Evolutionary conservation across 2,888 invertebrate species (phyloP).

Genomic region (Perithous albicinctus): DNA sequence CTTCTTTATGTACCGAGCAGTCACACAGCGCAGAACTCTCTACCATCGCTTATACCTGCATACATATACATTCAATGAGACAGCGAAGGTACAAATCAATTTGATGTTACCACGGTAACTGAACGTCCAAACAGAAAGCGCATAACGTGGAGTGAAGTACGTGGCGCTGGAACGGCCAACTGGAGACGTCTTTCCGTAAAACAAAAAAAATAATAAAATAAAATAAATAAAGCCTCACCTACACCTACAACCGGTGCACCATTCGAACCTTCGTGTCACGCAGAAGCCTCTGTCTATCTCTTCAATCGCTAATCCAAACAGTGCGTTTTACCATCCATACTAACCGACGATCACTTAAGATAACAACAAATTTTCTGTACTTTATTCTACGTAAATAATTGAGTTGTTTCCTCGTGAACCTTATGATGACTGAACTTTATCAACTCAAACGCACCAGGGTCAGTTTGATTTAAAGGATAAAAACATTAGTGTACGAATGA

Average conservation of each 20-base stretch:
- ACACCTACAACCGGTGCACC: neutral
- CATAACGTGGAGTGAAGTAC: constrained; percentile 14
- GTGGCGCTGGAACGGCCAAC: neutral
- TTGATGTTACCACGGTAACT: constrained; percentile 81
- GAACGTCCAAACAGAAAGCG: constrained; percentile 77
- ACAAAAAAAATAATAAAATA: neutral
- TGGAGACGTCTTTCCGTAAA: neutral
- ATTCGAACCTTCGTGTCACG: neutral
- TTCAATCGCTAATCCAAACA: neutral
- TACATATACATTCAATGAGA: constrained; percentile 36
- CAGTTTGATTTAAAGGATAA: neutral
- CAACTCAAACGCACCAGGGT: neutral
- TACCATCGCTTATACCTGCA: neutral
- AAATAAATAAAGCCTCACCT: neutral
- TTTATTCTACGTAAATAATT: neutral
- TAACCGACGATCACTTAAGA: neutral
- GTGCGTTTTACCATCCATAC: neutral
- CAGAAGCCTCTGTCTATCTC: neutral
- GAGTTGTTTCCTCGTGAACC: neutral
- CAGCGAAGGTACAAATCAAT: constrained; percentile 79
- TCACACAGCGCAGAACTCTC: neutral
- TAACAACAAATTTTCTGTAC: neutral
- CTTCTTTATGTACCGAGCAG: neutral
- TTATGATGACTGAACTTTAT: neutral
- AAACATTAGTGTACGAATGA: neutral